phyloP scores from a whole-genome alignment of 2,888 invertebrate species.

The Eupithecia vulgata region DNA sequence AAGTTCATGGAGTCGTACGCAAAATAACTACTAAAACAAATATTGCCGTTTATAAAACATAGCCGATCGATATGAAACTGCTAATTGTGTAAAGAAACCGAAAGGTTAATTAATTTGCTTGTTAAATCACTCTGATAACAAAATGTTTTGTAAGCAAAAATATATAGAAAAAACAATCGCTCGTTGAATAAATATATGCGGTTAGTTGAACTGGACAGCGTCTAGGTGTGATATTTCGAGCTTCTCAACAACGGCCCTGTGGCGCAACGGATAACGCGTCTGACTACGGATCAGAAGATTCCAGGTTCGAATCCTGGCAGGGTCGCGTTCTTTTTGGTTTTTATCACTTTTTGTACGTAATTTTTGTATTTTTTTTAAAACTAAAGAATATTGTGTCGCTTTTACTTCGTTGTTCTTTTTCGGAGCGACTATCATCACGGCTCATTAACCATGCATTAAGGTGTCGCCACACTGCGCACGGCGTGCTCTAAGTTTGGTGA shows the following conservation, averaged over 20 bases:
- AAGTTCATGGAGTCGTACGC: not conserved
- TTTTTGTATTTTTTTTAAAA: conserved; percentile 11
- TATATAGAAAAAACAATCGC: not conserved
- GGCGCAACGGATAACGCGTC: conserved; percentile 88
- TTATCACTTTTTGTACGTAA: conserved; percentile 34
- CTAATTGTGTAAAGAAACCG: not conserved
- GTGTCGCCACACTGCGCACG: conserved; percentile 32
- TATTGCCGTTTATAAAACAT: not conserved
- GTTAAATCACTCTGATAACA: not conserved
- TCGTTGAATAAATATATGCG: not conserved
- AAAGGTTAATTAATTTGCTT: not conserved
- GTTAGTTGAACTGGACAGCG: not conserved
- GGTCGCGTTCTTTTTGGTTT: conserved; percentile 63
- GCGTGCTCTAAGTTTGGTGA: conserved; percentile 31
- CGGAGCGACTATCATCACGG: not conserved
- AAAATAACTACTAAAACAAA: not conserved
- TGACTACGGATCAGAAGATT: conserved; percentile 89
- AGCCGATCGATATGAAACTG: not conserved
- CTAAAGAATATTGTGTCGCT: conserved; percentile 1
- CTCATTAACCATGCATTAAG: conserved; percentile 44
- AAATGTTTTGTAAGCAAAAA: not conserved
- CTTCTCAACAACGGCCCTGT: conserved; percentile 70
- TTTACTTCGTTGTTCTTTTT: not conserved
- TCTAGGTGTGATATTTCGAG: conserved; percentile 47
- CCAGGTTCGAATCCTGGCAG: conserved; percentile 87